Evolutionary conservation across 1,140 invertebrate genomes (phyloP).

Genomic region (Zaprionus vittiger): DNA sequence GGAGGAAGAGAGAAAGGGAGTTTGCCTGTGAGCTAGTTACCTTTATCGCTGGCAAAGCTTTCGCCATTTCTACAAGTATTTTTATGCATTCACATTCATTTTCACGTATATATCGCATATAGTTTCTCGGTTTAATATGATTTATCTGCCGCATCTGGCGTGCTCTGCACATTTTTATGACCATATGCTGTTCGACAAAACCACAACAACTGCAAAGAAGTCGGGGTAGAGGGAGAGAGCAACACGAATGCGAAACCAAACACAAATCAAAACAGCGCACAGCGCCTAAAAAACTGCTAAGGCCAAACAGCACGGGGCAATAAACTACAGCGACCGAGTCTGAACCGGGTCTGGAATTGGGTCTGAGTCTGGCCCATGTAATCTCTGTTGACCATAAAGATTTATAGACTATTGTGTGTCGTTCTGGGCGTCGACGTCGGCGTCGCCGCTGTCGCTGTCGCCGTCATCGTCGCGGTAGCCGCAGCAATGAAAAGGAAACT

Average conservation of each 20-base stretch:
- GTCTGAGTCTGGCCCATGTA: constrained; percentile 60
- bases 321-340: constrained; percentile 62
- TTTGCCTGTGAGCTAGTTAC: constrained; percentile 3
- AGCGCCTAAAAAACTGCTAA: constrained; percentile 74
- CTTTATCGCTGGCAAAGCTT: constrained; percentile 28
- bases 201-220: constrained; percentile 60
- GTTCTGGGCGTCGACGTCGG: constrained; percentile 46
- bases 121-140: constrained; percentile 67
- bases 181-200: constrained; percentile 71
- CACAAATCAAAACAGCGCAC: constrained; percentile 74
- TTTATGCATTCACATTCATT: constrained; percentile 60
- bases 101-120: constrained; percentile 40
- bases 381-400: constrained; percentile 83
- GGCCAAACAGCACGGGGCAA: constrained; percentile 57
- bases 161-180: constrained; percentile 75
- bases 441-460: constrained; percentile 13
- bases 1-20: background rate
- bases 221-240: background rate
- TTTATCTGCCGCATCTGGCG: constrained; percentile 65
- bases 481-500: constrained; percentile 81
- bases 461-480: constrained; percentile 49
- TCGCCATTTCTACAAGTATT: constrained; percentile 57
- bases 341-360: constrained; percentile 1
- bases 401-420: constrained; percentile 82
- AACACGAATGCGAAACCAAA: constrained; percentile 42